Conservation (phyloP, 2,113 vertebrate species). For the Dipodomys spectabilis region DNA sequence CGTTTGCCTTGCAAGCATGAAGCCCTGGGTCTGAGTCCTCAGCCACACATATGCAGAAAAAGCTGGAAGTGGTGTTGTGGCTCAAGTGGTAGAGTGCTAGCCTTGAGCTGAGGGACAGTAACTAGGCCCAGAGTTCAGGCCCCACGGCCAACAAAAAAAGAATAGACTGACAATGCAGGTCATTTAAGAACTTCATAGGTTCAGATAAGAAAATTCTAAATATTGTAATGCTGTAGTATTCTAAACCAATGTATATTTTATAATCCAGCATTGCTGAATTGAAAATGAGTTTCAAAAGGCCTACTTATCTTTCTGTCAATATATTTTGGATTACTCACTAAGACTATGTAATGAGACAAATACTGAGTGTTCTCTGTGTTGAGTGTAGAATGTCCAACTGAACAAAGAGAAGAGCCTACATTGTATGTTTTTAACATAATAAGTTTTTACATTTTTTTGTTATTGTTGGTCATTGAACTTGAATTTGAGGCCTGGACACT, state of each 20-base stretch:
- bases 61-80: too few species aligned
- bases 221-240: constrained; percentile 45
- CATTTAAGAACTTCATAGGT: too few species aligned
- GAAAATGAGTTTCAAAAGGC: constrained; percentile 48
- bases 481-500: too few species aligned
- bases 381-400: not conserved
- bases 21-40: too few species aligned
- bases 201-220: constrained; percentile 12
- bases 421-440: not conserved
- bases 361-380: not conserved
- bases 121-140: too few species aligned
- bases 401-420: not conserved
- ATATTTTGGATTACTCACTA: constrained; percentile 16
- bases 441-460: constrained; percentile 28
- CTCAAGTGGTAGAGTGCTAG: too few species aligned
- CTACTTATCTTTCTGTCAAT: constrained; percentile 42
- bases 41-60: too few species aligned
- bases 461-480: too few species aligned
- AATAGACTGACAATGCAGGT: too few species aligned
- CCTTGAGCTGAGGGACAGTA: too few species aligned
- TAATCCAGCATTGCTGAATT: constrained; percentile 43
- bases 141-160: too few species aligned
- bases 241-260: not conserved
- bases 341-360: constrained; percentile 28
- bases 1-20: too few species aligned